A percentile compares a stretch with the other conserved stretches of the same genome.
Evolutionary conservation across 2,113 vertebrate species (phyloP).

Genomic region (Corvus moneduloides): DNA sequence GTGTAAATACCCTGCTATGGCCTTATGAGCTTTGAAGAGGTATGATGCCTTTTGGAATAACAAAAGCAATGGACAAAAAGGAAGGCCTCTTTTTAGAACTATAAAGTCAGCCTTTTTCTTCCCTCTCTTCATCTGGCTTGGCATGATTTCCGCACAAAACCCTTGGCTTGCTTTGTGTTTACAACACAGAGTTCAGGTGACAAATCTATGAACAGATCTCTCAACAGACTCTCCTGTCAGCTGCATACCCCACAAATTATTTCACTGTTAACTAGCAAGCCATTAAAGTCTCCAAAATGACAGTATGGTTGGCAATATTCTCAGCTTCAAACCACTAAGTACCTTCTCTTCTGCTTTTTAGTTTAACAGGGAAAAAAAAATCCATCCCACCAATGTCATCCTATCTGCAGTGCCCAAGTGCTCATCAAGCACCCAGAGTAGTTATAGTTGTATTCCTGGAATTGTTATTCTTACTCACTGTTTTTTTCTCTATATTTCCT

Average conservation of each 20-base stretch:
- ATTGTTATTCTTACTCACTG: neutral
- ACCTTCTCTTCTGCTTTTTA: neutral
- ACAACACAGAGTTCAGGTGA: neutral
- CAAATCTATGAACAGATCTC: neutral
- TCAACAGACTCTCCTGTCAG: neutral
- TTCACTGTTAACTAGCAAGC: slow-evolving; percentile 23
- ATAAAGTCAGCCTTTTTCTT: neutral
- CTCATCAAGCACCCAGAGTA: neutral
- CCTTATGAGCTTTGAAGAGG: neutral
- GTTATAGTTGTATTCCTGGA: neutral
- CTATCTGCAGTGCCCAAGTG: neutral
- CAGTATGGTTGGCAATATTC: neutral
- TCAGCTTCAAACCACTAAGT: slow-evolving; percentile 43
- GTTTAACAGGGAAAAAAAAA: neutral
- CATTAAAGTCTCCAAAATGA: neutral
- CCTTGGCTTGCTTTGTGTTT: neutral
- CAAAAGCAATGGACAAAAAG: neutral
- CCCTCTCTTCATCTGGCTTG: neutral
- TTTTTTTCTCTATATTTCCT: neutral
- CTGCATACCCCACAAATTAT: neutral
- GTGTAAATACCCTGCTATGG: neutral
- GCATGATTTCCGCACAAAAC: neutral
- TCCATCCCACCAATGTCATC: neutral
- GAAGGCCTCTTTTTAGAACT: neutral
- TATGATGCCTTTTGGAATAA: neutral